A percentile compares a stretch with the other conserved stretches of the same genome.
Conservation (phyloP, 2,797 vertebrate genomes). For the Microtus agrestis region DNA sequence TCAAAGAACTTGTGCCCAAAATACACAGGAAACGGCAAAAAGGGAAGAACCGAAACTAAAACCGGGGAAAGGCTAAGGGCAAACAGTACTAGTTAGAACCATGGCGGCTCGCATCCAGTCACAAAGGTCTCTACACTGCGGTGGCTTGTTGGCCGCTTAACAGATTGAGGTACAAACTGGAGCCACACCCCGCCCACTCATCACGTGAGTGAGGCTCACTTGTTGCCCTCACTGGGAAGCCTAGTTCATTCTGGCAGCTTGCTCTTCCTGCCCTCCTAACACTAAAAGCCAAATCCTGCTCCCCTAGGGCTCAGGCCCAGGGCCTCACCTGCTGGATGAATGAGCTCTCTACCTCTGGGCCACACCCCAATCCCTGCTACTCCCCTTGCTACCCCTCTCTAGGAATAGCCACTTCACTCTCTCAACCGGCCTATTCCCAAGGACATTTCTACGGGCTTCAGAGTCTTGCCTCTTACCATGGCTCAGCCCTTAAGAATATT, state of each 20-base stretch:
- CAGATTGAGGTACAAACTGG: not conserved
- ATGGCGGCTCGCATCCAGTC: not conserved
- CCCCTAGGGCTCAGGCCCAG: too few relatives aligned
- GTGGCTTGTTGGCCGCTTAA: not conserved
- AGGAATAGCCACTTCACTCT: not conserved
- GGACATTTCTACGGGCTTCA: not conserved
- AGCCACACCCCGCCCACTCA: too few relatives aligned
- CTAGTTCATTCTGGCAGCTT: not conserved
- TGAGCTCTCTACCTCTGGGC: not conserved
- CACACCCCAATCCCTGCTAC: not conserved
- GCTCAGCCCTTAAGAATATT: not conserved
- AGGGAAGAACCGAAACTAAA: not conserved
- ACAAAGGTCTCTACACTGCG: not conserved
- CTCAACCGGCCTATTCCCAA: not conserved
- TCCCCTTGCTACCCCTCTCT: not conserved
- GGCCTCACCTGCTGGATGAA: not conserved
- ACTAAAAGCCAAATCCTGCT: rapidly evolving
- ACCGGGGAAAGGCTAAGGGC: not conserved
- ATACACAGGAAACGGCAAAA: not conserved
- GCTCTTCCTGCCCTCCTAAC: not conserved
- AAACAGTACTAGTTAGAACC: not conserved
- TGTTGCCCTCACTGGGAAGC: not conserved
- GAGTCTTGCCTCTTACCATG: not conserved
- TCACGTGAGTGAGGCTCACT: not conserved
- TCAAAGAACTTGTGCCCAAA: not conserved